Base-by-base conservation (phyloP, 2,888 invertebrate genomes). In the Andrena dorsata region DNA sequence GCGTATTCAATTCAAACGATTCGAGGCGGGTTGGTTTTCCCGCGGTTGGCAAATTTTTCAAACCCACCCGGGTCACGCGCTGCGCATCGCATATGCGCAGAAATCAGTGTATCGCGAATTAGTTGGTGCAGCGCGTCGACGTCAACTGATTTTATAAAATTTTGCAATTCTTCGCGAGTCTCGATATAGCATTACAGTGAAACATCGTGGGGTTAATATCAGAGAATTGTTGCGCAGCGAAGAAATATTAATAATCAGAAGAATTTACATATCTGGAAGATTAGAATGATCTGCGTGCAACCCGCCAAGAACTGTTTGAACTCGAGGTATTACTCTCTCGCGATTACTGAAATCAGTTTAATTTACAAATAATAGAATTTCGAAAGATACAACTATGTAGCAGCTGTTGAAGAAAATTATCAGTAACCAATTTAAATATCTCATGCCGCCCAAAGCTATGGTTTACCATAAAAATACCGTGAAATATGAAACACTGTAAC, bases 61-160 rank as follows among this genome's bases (percentile, higher is more conserved):
- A 13, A 26, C 2, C 20, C n/a, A 26, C 4, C 20, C 13, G 8
- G 23, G n/a, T 53, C 53, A 65, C 65, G 47, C n/a, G 68, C 56
- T 68, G 47, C 23, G 13, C 41, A 5, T 7, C 32, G 69, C 49
- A 49, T n/a, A 26, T 60, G 60, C 60, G 74, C 69, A 74, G 23
- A 69, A 32, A 1, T 10, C 13, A 64, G 41, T 6, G 41, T 6
- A 16, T 4, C 41, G 23, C 26, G 8, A 10, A 32, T 20, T 64
- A 13, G 13, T 23, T 2, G 6, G 41, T 16, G 26, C 23, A 4
- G 23, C 20, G 56, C 8, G 4, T 56, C 41, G 41, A 13, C 8
- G 20, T 23, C 23, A 6, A 20, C 23, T 13, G 23, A 23, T 56
- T 26, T 23, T 10, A 26, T 49, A 20, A 47, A 74, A 58, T 58